Conservation (phyloP, 2,888 invertebrate species). For the Andrena fulva region DNA sequence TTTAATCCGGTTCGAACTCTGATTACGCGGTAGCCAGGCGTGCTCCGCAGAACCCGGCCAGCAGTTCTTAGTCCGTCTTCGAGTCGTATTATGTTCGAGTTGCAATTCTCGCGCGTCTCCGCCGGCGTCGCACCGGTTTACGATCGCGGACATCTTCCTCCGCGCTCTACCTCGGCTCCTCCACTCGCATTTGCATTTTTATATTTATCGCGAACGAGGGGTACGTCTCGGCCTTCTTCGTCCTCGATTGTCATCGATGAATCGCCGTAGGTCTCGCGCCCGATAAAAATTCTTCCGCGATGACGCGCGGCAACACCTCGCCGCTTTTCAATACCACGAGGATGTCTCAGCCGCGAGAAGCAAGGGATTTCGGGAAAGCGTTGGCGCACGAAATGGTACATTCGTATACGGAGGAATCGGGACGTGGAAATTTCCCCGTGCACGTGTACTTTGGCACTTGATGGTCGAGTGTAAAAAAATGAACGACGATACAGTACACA, state of each 20-base stretch:
- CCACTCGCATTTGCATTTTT: slow-evolving; percentile 79
- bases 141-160: slow-evolving; percentile 64
- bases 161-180: slow-evolving; percentile 46
- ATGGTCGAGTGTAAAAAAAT: no score
- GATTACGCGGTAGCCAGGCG: slow-evolving; percentile 62
- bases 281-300: slow-evolving; percentile 56
- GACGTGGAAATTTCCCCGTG: no score
- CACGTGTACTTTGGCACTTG: no score
- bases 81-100: slow-evolving; percentile 51
- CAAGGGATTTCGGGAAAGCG: slow-evolving; percentile 1
- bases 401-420: neutral
- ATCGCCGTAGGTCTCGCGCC: slow-evolving; percentile 40
- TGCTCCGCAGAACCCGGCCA: slow-evolving; percentile 26
- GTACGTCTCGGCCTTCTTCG: slow-evolving; percentile 43
- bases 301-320: slow-evolving; percentile 34
- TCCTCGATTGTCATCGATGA: slow-evolving; percentile 57
- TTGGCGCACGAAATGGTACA: neutral
- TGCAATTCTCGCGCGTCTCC: slow-evolving; percentile 61
- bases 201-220: slow-evolving; percentile 77
- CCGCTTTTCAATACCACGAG: neutral
- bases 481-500: no score
- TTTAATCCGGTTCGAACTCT: slow-evolving; percentile 68
- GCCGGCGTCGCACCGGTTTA: slow-evolving; percentile 68
- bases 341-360: slow-evolving; percentile 3
- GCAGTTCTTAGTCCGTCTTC: slow-evolving; percentile 39